phyloP scores from a whole-genome alignment of 2,888 invertebrate species.

The Tineola bisselliella region DNA sequence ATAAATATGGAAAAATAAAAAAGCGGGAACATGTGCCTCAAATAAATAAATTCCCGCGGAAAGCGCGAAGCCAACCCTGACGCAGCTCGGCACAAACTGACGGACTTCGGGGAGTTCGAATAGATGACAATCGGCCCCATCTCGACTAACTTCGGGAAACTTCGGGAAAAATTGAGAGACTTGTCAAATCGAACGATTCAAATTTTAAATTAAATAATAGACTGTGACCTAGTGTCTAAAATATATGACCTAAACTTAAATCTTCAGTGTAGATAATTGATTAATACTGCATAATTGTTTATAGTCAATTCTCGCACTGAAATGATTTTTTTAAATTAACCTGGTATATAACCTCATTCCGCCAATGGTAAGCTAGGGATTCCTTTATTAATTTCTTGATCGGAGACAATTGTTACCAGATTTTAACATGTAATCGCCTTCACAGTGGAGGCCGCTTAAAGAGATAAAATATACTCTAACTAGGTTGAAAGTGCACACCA shows the following conservation, averaged over 20 bases:
- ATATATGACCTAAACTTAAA: neutral
- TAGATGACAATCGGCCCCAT: neutral
- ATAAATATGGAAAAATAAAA: neutral
- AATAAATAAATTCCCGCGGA: neutral
- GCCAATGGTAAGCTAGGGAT: too few species aligned
- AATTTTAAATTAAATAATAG: slow-evolving; percentile 6
- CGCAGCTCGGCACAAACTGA: neutral
- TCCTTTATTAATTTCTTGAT: too few species aligned
- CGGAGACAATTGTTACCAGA: too few species aligned
- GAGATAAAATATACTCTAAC: too few species aligned
- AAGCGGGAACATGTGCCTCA: neutral
- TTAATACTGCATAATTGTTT: too few species aligned
- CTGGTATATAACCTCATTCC: too few species aligned
- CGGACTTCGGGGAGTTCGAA: neutral
- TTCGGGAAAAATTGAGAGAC: neutral
- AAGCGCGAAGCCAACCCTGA: neutral
- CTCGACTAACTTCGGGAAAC: neutral
- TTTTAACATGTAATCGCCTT: too few species aligned
- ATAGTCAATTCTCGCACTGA: too few species aligned
- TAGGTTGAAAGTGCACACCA: too few species aligned
- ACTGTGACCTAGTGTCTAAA: neutral
- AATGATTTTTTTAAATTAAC: too few species aligned
- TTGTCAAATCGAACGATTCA: neutral
- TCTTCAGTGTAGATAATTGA: neutral
- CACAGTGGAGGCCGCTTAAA: too few species aligned